These are phyloP conservation scores for Carcina quercana DNA, from an alignment of 2,888 invertebrate species.

Conservation along the genomic window DNA sequence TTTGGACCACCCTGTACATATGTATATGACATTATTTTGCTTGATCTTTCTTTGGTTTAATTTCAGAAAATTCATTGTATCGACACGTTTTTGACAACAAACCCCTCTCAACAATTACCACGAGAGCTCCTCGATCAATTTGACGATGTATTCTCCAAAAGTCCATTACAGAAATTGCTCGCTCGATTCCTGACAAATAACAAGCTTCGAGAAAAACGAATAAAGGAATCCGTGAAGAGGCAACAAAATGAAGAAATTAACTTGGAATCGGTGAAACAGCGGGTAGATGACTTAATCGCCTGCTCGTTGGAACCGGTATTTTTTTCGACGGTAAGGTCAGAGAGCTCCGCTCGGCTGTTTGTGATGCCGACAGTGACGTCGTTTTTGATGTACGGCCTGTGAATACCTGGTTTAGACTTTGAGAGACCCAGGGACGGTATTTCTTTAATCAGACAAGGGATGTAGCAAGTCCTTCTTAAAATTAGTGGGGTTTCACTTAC, in stretches of 20 bases:
- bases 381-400: slow-evolving; percentile 30
- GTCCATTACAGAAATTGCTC: slow-evolving; percentile 63
- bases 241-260: slow-evolving; percentile 67
- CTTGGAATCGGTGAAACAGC: slow-evolving; percentile 59
- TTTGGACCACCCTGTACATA: too few relatives aligned
- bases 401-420: slow-evolving; percentile 11
- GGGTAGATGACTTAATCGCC: slow-evolving; percentile 60
- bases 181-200: slow-evolving; percentile 38
- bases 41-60: too few relatives aligned
- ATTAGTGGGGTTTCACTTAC: too few relatives aligned
- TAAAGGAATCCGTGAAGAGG: slow-evolving; percentile 27
- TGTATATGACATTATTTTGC: too few relatives aligned
- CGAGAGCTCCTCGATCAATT: slow-evolving; percentile 32
- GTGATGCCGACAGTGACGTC: slow-evolving; percentile 34
- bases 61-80: too few relatives aligned
- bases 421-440: too few relatives aligned
- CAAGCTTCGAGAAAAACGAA: slow-evolving; percentile 21
- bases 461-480: too few relatives aligned
- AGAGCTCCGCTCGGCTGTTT: slow-evolving; percentile 28
- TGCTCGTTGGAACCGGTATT: slow-evolving; percentile 44
- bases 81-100: slow-evolving; percentile 10
- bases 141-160: slow-evolving; percentile 19
- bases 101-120: slow-evolving; percentile 24
- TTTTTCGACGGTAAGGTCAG: slow-evolving; percentile 37
- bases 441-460: too few relatives aligned